phyloP scores from a whole-genome alignment of 2,888 invertebrate species.

The Clitarchus hookeri region DNA sequence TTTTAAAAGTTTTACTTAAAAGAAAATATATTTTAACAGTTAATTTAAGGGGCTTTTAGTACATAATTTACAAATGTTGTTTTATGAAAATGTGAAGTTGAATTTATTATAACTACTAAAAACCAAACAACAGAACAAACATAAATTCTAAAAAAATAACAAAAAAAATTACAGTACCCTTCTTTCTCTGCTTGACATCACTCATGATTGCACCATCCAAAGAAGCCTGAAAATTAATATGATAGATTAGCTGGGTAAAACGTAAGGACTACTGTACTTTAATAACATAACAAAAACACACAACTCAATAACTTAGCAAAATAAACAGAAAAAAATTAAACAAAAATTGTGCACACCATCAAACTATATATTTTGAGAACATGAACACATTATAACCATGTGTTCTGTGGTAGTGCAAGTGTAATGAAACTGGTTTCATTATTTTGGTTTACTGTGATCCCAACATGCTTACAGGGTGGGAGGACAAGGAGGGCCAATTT shows the following conservation, averaged over 20 bases:
- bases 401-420: neutral
- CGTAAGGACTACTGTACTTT: neutral
- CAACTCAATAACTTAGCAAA: neutral
- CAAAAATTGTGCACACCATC: neutral
- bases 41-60: neutral
- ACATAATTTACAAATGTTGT: neutral
- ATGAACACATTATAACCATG: neutral
- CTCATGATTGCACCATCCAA: conserved; percentile 36
- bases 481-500: too few species aligned
- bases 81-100: neutral
- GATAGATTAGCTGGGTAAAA: neutral
- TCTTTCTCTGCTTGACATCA: conserved; percentile 37
- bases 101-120: neutral
- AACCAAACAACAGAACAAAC: neutral
- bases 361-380: neutral
- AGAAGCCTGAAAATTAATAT: conserved; percentile 19
- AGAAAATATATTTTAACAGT: neutral
- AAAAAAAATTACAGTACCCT: conserved; percentile 36
- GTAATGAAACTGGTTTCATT: neutral
- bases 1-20: neutral
- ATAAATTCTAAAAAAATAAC: conserved; percentile 19
- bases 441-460: too few species aligned
- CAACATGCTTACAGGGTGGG: too few species aligned
- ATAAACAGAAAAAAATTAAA: neutral
- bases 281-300: neutral